Base-by-base conservation (phyloP, 2,113 vertebrate species). In the Barnardius zonarius region DNA sequence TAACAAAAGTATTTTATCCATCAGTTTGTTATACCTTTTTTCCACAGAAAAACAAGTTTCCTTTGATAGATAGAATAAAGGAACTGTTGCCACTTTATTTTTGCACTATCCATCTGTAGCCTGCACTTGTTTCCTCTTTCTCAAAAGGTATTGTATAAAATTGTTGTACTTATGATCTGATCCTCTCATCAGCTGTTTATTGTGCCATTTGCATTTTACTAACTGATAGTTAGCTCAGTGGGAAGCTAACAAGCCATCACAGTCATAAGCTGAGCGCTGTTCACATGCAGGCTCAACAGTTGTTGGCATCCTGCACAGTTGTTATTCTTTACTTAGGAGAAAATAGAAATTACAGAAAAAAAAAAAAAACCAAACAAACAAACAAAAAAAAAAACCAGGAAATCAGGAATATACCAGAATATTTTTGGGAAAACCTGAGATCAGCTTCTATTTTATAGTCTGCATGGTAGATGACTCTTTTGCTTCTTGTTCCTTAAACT, bases 171-270 rank as follows among this genome's bases (percentile, higher is more conserved):
- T 90, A 61, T 68, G 55, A 81, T 68, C 69, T 57, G 67, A 91
- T 93, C 25, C 37, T 83, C 93, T 90, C 72, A 63, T 70, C 80
- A 86, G 14, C 31, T 78, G 51, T 86, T 95, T 92, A 68, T 51
- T 70, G 30, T 74, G 39, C 31, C 61, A 75, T 92, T 90, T 94
- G 55, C 28, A 49, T 90, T 95, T 95, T 95, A 73, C 78, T 93
- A 79, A 49, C 89, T 85, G 31, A 39, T 91, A 73, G 52, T 82
- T 91, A 91, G 67, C 69, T 87, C 78, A 68, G 64, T 86, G 61
- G 88, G 88, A 96, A 94, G 30, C 76, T 92, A 82, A 83, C 67
- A 86, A 86, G 24, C 46, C 69, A 62, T 59, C 70, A 57, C 1
- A 4, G 25, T 35, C 74, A 78, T 41, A 75, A 91, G 63, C 28